Evolutionary conservation across 2,888 invertebrate species (phyloP).

Genomic region (Mechanitis mazaeus): DNA sequence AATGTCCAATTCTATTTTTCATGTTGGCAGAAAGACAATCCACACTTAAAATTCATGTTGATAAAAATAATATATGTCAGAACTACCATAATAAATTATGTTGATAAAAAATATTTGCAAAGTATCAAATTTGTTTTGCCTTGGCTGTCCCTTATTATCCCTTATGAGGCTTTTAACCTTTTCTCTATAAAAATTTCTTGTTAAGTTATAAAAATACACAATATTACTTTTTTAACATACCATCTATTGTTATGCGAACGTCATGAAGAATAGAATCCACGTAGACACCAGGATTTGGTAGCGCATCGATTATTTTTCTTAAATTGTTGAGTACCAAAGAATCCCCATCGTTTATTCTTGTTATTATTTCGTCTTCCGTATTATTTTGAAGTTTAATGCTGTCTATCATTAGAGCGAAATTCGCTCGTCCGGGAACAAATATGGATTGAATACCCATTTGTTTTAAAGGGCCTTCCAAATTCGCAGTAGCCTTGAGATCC

Average conservation of each 20-base stretch:
- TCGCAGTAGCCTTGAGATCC: slow-evolving; percentile 78
- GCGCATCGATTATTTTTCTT: slow-evolving; percentile 41
- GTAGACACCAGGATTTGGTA: slow-evolving; percentile 78
- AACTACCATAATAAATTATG: neutral
- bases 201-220: neutral
- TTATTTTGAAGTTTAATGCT: slow-evolving; percentile 35
- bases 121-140: too few relatives aligned
- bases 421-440: slow-evolving; percentile 78
- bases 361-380: slow-evolving; percentile 44
- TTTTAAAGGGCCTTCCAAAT: slow-evolving; percentile 74
- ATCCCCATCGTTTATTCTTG: slow-evolving; percentile 38
- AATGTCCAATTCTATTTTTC: too few relatives aligned
- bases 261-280: slow-evolving; percentile 81
- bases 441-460: slow-evolving; percentile 78
- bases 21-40: too few relatives aligned
- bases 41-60: too few relatives aligned
- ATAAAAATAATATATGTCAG: neutral
- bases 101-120: too few relatives aligned
- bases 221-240: slow-evolving; percentile 37
- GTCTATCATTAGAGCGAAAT: slow-evolving; percentile 80
- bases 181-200: too few relatives aligned
- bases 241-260: slow-evolving; percentile 79
- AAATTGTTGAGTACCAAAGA: slow-evolving; percentile 33
- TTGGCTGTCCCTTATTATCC: too few relatives aligned
- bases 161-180: too few relatives aligned